Percentiles rank a stretch among this genome's conserved stretches.
Evolutionary conservation across 2,888 invertebrate species (phyloP).

Genomic region (Spilosoma lubricipeda): DNA sequence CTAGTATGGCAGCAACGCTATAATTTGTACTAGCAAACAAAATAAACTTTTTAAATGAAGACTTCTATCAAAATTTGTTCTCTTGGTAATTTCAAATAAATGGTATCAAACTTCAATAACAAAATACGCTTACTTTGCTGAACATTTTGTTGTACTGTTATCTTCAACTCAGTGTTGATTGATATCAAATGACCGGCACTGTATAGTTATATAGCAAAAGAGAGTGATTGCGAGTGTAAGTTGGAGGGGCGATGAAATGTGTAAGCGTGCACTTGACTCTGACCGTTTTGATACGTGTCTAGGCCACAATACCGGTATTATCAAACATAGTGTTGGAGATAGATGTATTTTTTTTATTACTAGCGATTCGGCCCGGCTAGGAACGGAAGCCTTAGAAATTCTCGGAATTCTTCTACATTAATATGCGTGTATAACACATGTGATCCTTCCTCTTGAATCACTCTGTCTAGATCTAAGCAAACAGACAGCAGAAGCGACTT

Average conservation of each 20-base stretch:
- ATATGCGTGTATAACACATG: no score
- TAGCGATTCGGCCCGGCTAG: no score
- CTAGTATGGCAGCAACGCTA: no score
- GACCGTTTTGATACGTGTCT: conserved; percentile 31
- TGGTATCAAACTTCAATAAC: background rate
- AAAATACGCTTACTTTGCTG: conserved; percentile 55
- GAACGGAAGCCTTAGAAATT: no score
- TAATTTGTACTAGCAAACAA: no score
- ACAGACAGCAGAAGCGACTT: no score
- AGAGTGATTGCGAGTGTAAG: conserved; percentile 14
- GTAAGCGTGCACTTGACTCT: conserved; percentile 42
- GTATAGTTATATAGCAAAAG: conserved; percentile 50
- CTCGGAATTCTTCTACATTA: no score
- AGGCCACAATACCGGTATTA: conserved; percentile 20
- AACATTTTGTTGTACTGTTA: conserved; percentile 55
- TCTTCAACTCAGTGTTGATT: conserved; percentile 51
- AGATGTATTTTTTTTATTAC: no score
- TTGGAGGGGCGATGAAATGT: conserved; percentile 53
- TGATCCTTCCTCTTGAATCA: no score
- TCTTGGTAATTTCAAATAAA: background rate
- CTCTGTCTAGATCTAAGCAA: no score
- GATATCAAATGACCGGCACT: conserved; percentile 46
- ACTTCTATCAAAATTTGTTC: background rate
- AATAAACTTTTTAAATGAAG: no score
- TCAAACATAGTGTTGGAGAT: background rate